Base-by-base conservation (phyloP, 2,888 invertebrate species). In the Napeogenes sylphis region DNA sequence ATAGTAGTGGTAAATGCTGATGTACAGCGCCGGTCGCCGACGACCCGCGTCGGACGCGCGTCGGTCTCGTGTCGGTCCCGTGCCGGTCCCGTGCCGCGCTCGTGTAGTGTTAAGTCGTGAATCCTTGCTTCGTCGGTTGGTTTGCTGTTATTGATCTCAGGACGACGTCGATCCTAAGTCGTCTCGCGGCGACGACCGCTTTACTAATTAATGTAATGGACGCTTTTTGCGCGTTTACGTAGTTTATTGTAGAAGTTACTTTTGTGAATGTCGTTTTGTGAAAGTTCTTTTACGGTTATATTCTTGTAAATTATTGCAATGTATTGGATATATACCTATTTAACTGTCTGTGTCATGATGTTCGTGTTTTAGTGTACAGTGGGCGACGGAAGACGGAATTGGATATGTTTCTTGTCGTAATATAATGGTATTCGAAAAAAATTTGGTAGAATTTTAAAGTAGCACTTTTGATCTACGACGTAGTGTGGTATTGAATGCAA, bases 161-260 rank as follows among this genome's bases (percentile, higher is more conserved):
- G 82, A 87, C 85, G 85, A 85, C 88, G 85, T 89, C 87, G 87
- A 85, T 88, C 87, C 87, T 87, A 86, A 82, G 82, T 80, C 82
- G 81, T 83, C 78, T 82, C 80, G 81, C 74, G 83, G 83, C 84
- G 84, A 82, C 76, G 72, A 42, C 42, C 42, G 42, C 42, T 42
- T 12, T 45, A 46, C 61, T 45, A 33, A 54, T 32, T 66, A 70
- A 73, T 69, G 76, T 68, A 79, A 78, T 78, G 87, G 84, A 87
- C 87, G 89, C 87, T 89, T 86, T 88, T 84, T 85, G 88, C 82
- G 88, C 87, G 88, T 88, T 85, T 76, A 73, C 56, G 79, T 85
- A 84, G 84, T 84, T 77, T 79, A 76, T 76, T 42, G 42, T 42
- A 42, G 42, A 10, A 42, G 42, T 42, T 42, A 42, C 78, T 80